phyloP scores from a whole-genome alignment of 2,888 invertebrate genomes.

The Agonopterix subpropinquella region DNA sequence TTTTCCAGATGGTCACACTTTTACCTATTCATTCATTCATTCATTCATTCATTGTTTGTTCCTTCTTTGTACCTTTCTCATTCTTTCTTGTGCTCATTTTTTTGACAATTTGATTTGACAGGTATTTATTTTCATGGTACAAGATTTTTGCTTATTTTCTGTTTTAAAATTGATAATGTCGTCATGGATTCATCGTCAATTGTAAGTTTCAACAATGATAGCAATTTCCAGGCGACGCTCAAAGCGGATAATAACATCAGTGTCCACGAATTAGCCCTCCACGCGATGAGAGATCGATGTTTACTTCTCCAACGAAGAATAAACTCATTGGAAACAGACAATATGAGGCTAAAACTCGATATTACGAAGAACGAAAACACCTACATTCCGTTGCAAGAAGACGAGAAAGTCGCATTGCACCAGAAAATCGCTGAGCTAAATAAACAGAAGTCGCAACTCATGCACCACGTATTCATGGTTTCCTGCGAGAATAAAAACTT shows the following conservation, averaged over 20 bases:
- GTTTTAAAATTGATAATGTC: neutral
- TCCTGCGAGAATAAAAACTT: conserved; percentile 87
- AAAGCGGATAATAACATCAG: conserved; percentile 68
- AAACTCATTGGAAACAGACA: conserved; percentile 83
- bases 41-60: too few relatives aligned
- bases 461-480: conserved; percentile 87
- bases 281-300: conserved; percentile 89
- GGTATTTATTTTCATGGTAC: too few relatives aligned
- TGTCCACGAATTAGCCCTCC: conserved; percentile 84
- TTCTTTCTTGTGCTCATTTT: too few relatives aligned
- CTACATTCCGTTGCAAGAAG: conserved; percentile 48
- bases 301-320: conserved; percentile 83
- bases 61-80: too few relatives aligned
- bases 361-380: conserved; percentile 42
- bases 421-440: conserved; percentile 81
- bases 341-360: conserved; percentile 76
- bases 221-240: conserved; percentile 57
- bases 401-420: conserved; percentile 70
- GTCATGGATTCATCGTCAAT: conserved; percentile 67
- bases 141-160: too few relatives aligned
- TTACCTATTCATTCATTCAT: too few relatives aligned
- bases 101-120: too few relatives aligned
- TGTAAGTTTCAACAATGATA: conserved; percentile 67
- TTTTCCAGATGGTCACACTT: too few relatives aligned
- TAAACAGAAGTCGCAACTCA: conserved; percentile 84